phyloP scores from a whole-genome alignment of 2,797 vertebrate genomes.

The Pantherophis alleghaniensis region DNA sequence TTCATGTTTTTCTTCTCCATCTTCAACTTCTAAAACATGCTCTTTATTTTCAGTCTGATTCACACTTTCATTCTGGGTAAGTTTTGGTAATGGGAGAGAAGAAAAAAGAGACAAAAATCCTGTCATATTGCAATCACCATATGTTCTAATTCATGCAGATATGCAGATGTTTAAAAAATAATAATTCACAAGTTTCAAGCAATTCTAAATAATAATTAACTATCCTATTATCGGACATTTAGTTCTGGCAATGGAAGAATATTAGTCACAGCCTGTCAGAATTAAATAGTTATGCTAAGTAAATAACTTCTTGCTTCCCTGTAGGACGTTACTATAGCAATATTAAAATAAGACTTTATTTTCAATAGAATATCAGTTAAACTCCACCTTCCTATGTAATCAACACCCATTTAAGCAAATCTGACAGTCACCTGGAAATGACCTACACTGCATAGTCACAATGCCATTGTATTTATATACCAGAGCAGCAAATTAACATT shows the following conservation, averaged over 20 bases:
- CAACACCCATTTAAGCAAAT: constrained; percentile 35
- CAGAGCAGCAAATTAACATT: constrained; percentile 54
- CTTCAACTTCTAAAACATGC: constrained; percentile 51
- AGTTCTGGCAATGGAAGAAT: constrained; percentile 7
- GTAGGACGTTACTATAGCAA: constrained; percentile 81
- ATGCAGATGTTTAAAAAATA: constrained; percentile 38
- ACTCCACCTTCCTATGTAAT: constrained; percentile 63
- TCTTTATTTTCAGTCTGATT: constrained; percentile 45
- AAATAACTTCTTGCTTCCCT: constrained; percentile 65
- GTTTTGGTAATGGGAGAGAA: constrained; percentile 81
- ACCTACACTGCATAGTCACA: constrained; percentile 32
- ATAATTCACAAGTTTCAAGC: constrained; percentile 19
- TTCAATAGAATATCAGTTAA: constrained; percentile 51
- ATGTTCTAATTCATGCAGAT: constrained; percentile 25
- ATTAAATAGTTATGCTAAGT: constrained; percentile 53
- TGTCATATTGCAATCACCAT: constrained; percentile 75
- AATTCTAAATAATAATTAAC: constrained; percentile 59
- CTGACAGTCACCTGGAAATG: constrained; percentile 36
- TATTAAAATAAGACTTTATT: constrained; percentile 70
- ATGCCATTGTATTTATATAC: constrained; percentile 24
- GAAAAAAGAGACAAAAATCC: constrained; percentile 88
- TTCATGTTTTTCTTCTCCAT: constrained; percentile 64
- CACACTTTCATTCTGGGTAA: constrained; percentile 72
- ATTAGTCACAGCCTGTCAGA: constrained; percentile 41
- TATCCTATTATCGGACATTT: constrained; percentile 47